phyloP scores from a whole-genome alignment of 2,888 invertebrate genomes.

The Electrophaes corylata region DNA sequence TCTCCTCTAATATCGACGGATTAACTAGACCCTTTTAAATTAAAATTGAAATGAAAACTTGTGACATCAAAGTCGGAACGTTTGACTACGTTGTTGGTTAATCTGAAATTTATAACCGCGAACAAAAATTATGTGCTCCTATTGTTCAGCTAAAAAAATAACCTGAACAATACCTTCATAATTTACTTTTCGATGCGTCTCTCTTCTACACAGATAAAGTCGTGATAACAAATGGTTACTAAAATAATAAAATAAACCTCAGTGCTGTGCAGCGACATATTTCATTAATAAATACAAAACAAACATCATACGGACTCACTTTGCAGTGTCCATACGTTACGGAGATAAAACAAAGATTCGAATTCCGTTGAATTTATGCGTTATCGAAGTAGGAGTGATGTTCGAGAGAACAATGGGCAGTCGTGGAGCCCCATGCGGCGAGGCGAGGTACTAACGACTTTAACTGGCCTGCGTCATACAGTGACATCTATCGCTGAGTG shows the following conservation, averaged over 20 bases:
- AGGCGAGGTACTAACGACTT: constrained; percentile 54
- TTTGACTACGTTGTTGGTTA: constrained; percentile 62
- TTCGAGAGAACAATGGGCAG: constrained; percentile 74
- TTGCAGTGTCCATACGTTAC: constrained; percentile 84
- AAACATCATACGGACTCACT: constrained; percentile 81
- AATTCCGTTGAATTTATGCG: constrained; percentile 79
- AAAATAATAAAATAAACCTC: constrained; percentile 82
- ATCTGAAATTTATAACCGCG: constrained; percentile 75
- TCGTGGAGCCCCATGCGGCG: constrained; percentile 83
- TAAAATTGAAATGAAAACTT: constrained; percentile 69
- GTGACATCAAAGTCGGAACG: constrained; percentile 41
- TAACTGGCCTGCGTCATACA: constrained; percentile 43
- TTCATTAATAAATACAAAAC: constrained; percentile 84
- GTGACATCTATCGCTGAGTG: constrained; percentile 78
- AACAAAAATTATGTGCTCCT: constrained; percentile 75
- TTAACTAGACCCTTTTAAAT: constrained; percentile 76
- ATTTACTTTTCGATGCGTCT: constrained; percentile 80
- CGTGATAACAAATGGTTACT: constrained; percentile 84
- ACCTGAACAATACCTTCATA: constrained; percentile 80
- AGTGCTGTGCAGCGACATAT: constrained; percentile 78
- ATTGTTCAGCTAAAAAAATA: constrained; percentile 76
- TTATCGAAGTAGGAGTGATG: constrained; percentile 78
- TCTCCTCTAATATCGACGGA: constrained; percentile 74
- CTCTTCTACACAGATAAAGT: constrained; percentile 79
- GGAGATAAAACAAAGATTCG: constrained; percentile 82